Evolutionary conservation across 2,113 vertebrate genomes (phyloP).

Genomic region (Siphamia tubifer): DNA sequence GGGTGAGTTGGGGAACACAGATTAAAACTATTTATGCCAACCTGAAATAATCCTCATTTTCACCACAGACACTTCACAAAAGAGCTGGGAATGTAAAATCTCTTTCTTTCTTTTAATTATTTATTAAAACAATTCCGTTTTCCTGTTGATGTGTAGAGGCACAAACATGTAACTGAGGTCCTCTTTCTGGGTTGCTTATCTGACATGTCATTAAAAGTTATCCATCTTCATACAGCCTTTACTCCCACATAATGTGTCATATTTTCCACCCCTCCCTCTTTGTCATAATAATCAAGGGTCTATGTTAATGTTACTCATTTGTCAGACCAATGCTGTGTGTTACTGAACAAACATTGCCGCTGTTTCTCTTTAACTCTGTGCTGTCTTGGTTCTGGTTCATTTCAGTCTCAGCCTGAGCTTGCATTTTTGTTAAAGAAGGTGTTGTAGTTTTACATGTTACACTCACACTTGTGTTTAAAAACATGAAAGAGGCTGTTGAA

Average conservation of each 20-base stretch:
- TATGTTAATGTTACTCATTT: slow-evolving; percentile 14
- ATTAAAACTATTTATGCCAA: slow-evolving; percentile 19
- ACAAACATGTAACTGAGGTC: neutral
- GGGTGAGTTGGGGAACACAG: slow-evolving; percentile 25
- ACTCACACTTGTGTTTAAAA: no score
- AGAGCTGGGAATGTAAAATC: no score
- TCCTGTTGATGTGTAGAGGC: neutral
- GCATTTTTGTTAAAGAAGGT: no score
- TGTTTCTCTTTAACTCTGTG: neutral
- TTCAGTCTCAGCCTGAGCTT: neutral
- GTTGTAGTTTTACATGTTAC: no score
- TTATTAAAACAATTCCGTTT: no score
- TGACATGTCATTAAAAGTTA: neutral
- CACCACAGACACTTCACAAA: neutral
- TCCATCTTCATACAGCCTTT: neutral
- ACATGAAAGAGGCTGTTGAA: neutral
- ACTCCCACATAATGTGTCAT: neutral
- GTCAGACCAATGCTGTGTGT: neutral
- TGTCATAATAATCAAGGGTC: neutral
- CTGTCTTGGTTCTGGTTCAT: neutral
- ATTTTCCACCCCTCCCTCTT: neutral
- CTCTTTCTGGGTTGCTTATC: neutral
- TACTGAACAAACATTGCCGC: slow-evolving; percentile 21
- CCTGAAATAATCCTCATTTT: neutral
- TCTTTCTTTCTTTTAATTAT: no score